A percentile compares a stretch with the other conserved stretches of the same genome.
Conservation (phyloP, 2,888 invertebrate genomes). For the Idaea dimidiata region DNA sequence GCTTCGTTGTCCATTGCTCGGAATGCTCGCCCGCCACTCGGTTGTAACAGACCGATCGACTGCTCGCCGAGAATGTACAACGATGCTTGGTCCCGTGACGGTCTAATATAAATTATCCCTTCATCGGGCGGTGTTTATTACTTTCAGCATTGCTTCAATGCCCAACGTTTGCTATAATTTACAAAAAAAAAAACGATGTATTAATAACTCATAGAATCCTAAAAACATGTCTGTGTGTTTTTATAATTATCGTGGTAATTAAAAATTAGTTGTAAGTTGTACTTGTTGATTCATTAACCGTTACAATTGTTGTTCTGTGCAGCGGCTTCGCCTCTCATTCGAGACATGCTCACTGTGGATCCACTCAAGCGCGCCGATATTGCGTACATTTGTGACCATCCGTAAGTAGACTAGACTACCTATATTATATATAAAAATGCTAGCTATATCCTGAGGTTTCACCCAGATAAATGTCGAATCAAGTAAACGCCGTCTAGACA, state of each 20-base stretch:
- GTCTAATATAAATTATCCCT: too few relatives aligned
- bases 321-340: conserved; percentile 96
- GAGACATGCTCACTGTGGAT: conserved; percentile 96
- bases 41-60: too few relatives aligned
- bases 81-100: too few relatives aligned
- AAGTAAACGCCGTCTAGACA: too few relatives aligned
- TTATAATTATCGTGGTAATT: conserved; percentile 9
- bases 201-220: not conserved
- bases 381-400: conserved; percentile 95
- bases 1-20: too few relatives aligned
- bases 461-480: too few relatives aligned
- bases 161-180: too few relatives aligned
- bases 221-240: conserved; percentile 8
- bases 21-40: too few relatives aligned
- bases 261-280: conserved; percentile 6
- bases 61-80: too few relatives aligned
- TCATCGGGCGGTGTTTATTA: too few relatives aligned
- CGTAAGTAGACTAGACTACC: conserved; percentile 71
- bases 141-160: too few relatives aligned
- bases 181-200: too few relatives aligned
- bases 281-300: conserved; percentile 7
- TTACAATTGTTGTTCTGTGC: conserved; percentile 41
- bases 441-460: not conserved
- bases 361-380: conserved; percentile 94
- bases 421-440: not conserved